These are phyloP conservation scores for Stenurella melanura DNA, from an alignment of 2,888 invertebrate species.

Conservation along the genomic window DNA sequence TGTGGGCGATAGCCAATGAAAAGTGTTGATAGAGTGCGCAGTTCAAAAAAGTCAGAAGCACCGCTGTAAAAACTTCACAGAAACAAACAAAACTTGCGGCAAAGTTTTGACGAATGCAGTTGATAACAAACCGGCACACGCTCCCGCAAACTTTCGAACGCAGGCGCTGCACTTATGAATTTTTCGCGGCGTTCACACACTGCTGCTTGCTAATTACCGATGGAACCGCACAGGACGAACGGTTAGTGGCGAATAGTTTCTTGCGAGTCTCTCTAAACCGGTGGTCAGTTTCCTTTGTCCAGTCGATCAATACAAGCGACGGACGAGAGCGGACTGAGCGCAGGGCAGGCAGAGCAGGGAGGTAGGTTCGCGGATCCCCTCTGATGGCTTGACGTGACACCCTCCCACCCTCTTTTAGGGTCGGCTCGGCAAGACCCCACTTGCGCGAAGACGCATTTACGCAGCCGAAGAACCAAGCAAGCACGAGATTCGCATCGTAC, in stretches of 20 bases:
- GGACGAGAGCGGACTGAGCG: slow-evolving; percentile 70
- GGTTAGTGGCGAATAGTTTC: slow-evolving; percentile 64
- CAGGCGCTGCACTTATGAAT: slow-evolving; percentile 54
- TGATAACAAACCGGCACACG: slow-evolving; percentile 43
- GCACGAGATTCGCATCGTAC: slow-evolving; percentile 35
- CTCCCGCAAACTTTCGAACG: slow-evolving; percentile 50
- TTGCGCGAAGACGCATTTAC: slow-evolving; percentile 70
- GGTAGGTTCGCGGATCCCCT: slow-evolving; percentile 70
- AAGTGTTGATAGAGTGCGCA: slow-evolving; percentile 65
- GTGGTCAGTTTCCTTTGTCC: slow-evolving; percentile 76
- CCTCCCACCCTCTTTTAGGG: slow-evolving; percentile 74
- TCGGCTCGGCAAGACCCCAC: slow-evolving; percentile 25
- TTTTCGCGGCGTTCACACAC: slow-evolving; percentile 53
- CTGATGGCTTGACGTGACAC: slow-evolving; percentile 78
- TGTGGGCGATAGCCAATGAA: slow-evolving; percentile 62
- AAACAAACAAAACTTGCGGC: slow-evolving; percentile 67
- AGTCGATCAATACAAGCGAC: slow-evolving; percentile 72
- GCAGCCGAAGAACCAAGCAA: slow-evolving; percentile 63
- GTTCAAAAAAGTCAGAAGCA: slow-evolving; percentile 66
- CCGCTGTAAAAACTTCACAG: slow-evolving; percentile 58
- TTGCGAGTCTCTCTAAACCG: slow-evolving; percentile 68
- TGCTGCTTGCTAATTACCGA: slow-evolving; percentile 62
- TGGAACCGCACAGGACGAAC: slow-evolving; percentile 64
- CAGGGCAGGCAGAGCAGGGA: slow-evolving; percentile 63
- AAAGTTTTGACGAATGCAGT: slow-evolving; percentile 67